Conservation (phyloP, 2,113 vertebrate genomes). For the Sminthopsis crassicaudata region DNA sequence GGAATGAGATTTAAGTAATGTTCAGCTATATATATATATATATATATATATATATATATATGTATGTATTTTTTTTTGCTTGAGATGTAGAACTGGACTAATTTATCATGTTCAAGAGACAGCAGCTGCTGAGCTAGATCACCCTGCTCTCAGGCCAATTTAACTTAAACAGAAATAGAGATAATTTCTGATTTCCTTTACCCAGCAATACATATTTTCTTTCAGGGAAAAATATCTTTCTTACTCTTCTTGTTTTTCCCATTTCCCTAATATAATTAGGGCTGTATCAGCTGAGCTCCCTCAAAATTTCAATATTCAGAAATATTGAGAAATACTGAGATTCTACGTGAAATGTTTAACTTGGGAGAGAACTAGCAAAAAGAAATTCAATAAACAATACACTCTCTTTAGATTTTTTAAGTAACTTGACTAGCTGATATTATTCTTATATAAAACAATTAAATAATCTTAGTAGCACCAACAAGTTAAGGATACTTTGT, state of each 20-base stretch:
- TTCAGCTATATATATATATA: not conserved
- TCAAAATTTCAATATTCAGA: not conserved
- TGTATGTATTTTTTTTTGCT: not conserved
- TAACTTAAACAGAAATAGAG: not conserved
- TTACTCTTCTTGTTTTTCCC: not conserved
- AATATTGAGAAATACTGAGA: not conserved
- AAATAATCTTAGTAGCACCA: not conserved
- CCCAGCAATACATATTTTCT: not conserved
- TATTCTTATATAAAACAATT: not conserved
- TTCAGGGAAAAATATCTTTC: slow-evolving; percentile 15
- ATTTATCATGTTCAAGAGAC: slow-evolving; percentile 3
- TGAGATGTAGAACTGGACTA: not conserved
- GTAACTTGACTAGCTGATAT: not conserved
- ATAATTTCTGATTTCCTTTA: slow-evolving; percentile 2
- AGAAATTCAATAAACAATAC: not conserved
- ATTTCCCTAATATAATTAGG: not conserved
- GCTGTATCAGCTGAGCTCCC: not conserved
- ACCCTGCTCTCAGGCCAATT: not conserved
- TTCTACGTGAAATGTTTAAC: not conserved
- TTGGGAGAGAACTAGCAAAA: not conserved
- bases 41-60: no score
- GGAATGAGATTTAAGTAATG: not conserved
- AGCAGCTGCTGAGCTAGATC: not conserved
- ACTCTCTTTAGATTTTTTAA: not conserved
- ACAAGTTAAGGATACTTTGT: not conserved